Evolutionary conservation across 2,113 vertebrate genomes (phyloP), one percentile per base, ranked within the genome.

Genomic region (Ammodramus savannarum): DNA sequence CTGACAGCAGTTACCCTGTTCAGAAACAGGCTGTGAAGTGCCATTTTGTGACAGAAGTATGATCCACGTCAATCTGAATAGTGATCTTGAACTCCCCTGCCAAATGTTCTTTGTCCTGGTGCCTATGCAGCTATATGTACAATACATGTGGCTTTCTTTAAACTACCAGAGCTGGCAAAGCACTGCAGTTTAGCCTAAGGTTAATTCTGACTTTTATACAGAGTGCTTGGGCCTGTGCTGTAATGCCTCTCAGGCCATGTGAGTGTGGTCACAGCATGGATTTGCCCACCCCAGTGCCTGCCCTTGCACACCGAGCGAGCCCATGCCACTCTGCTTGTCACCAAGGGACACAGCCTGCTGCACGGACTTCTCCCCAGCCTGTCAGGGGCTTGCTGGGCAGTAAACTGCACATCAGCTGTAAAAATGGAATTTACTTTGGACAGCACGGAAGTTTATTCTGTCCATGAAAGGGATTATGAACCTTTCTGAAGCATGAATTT

Each of bases 241-340:
- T 52, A n/a, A 43, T 54, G 48, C 17, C 51, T 76, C 67, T 61
- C 25, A 49, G 32, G 55, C 41, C n/a, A 10, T 8, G 5, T 26
- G 21, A 51, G 18, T 31, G 29, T 67, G 66, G 19, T 43, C 43
- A 46, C 18, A 38, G 41, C 23, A 9, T 10, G 63, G 22, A 6
- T 8, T 78, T 3, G 7, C 13, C 16, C 1, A 26, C 5, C 3
- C 9, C 36, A 18, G 9, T 1, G 2, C 41, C 44, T 49, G 48
- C 31, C 62, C 0, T 0, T 20, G 39, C 25, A 31, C 41, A 20
- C 49, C 46, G 34, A 26, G 22, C 0, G 1, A 77, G 46, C 34
- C 43, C 44, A 44, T 54, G 41, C 23, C 23, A 6, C 68, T 76
- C 72, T 55, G 10, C 19, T 65, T 85, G 41, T 73, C 71, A n/a